Percentiles rank a stretch among this genome's conserved stretches.
Conservation (phyloP, 2,888 invertebrate species). For the Chloromyia formosa region DNA sequence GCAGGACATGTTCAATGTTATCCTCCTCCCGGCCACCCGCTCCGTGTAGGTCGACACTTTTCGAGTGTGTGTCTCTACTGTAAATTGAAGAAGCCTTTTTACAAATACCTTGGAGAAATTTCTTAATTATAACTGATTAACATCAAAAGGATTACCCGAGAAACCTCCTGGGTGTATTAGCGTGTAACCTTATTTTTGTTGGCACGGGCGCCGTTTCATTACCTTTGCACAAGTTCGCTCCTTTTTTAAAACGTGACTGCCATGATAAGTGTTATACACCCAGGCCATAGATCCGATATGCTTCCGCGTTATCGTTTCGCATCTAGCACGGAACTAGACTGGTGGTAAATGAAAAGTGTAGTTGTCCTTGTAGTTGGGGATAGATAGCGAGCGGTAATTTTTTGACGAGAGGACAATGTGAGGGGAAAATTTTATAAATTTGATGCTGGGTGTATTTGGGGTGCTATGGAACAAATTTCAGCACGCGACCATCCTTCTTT, state of each 20-base stretch:
- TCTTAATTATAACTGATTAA: conserved; percentile 51
- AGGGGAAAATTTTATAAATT: too few relatives aligned
- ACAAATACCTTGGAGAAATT: conserved; percentile 50
- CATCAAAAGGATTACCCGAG: conserved; percentile 49
- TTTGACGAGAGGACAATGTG: too few relatives aligned
- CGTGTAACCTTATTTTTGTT: conserved; percentile 41
- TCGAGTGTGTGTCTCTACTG: conserved; percentile 40
- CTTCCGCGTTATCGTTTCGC: too few relatives aligned
- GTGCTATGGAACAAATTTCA: too few relatives aligned
- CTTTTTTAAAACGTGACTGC: conserved; percentile 45
- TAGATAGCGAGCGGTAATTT: too few relatives aligned
- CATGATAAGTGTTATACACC: conserved; percentile 38
- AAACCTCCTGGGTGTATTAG: conserved; percentile 45
- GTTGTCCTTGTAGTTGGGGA: too few relatives aligned
- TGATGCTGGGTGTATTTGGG: too few relatives aligned
- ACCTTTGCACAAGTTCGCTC: conserved; percentile 32
- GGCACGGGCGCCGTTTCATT: conserved; percentile 41
- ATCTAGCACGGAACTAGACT: too few relatives aligned
- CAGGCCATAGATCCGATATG: not conserved
- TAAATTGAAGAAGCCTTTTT: conserved; percentile 48
- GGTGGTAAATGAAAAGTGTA: too few relatives aligned
- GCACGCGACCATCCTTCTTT: too few relatives aligned
- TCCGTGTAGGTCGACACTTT: too few relatives aligned
- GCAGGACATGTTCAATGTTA: conserved; percentile 34
- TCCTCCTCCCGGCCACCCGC: not conserved